Percentiles rank a stretch among this genome's conserved stretches.
These are phyloP conservation scores for Channa maculata DNA, from an alignment of 2,113 vertebrate genomes.

Conservation along the genomic window DNA sequence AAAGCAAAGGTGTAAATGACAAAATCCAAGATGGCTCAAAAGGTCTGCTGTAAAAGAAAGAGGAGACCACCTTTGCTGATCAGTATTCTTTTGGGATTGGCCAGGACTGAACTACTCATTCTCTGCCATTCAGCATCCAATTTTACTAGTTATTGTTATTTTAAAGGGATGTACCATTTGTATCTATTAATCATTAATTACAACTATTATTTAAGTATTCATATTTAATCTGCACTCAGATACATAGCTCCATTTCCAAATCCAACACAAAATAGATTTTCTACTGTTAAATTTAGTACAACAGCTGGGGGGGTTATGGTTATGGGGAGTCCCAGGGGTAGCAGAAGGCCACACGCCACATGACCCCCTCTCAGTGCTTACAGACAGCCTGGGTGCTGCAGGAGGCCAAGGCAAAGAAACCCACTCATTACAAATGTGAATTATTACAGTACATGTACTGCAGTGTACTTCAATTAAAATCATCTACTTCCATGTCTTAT, in stretches of 20 bases:
- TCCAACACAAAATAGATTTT: background rate
- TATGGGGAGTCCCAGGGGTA: slow-evolving; percentile 33
- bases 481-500: background rate
- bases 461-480: slow-evolving; percentile 1
- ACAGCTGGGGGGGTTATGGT: slow-evolving; percentile 67
- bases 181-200: too few relatives aligned
- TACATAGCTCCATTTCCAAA: slow-evolving; percentile 5
- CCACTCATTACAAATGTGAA: slow-evolving; percentile 36
- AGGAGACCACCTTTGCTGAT: too few relatives aligned
- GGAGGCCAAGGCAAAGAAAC: background rate
- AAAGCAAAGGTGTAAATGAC: too few relatives aligned
- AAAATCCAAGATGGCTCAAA: too few relatives aligned
- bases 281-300: background rate
- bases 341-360: slow-evolving; percentile 31
- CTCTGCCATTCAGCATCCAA: too few relatives aligned
- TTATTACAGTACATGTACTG: slow-evolving; percentile 17
- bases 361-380: slow-evolving; percentile 22
- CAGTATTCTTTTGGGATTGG: too few relatives aligned
- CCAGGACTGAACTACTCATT: too few relatives aligned
- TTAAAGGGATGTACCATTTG: too few relatives aligned
- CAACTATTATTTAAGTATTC: too few relatives aligned
- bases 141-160: too few relatives aligned
- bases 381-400: slow-evolving; percentile 23
- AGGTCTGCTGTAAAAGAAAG: too few relatives aligned
- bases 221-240: too few relatives aligned